Base-by-base conservation (phyloP, 1,140 invertebrate genomes). In the Limonius californicus region DNA sequence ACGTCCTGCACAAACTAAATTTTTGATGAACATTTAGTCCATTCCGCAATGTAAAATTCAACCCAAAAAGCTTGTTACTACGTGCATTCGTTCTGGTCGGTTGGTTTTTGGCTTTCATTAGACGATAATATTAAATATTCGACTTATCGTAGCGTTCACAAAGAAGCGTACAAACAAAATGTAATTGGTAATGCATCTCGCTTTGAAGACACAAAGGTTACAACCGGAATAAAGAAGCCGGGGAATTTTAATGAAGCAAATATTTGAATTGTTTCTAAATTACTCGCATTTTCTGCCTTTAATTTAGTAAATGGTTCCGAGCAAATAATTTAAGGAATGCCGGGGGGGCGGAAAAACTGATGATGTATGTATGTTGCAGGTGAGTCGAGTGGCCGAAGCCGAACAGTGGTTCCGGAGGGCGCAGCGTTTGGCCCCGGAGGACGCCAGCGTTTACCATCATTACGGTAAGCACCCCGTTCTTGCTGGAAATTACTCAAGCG, bases 401-500 rank as follows among this genome's bases (percentile, higher is more conserved):
- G 94, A 96, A 76, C 83, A 87, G 72, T 94, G 91, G 91, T 95
- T 95, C 74, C 81, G 90, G 70, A 89, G 89, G 72, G 94, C 94
- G 1, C 82, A 92, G 63, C 81, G 83, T 62, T 78, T 97, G 61
- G 91, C 92, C 35, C 91, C 94, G 1, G 81, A 87, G 45, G 92
- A 96, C 74, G 85, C 90, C 0, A 86, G 85, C 62, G 89, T 92
- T 14, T 87, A 89, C 76, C 87, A 92, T 76, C 90, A 94, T 78
- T 93, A 92, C 74, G 91, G 92, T 92, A 79, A 81, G 82, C 78
- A 57, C 11, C 15, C 9, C 15, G 45, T 2, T 8, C 3, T 39
- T 12, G 11, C 35, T 39, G 19, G 14, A 50, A 50, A 19, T 50
- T 50, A 50, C 16, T 50, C 16, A 18, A 50, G 14, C 15, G 6